These are phyloP conservation scores for Pangasianodon hypophthalmus DNA, from an alignment of 2,113 vertebrate species.

Conservation along the genomic window DNA sequence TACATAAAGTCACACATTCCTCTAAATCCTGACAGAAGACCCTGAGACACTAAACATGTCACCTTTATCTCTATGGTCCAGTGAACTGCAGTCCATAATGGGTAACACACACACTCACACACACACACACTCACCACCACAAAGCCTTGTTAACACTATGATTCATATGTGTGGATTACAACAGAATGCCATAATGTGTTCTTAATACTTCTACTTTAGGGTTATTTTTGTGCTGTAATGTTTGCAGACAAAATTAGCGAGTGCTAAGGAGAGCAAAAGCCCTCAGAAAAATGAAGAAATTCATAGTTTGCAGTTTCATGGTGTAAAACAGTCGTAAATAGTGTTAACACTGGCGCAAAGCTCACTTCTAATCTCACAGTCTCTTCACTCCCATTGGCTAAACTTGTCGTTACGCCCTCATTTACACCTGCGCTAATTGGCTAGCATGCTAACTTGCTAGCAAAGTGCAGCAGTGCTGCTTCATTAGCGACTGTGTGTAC, in stretches of 20 bases:
- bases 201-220: background rate
- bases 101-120: background rate
- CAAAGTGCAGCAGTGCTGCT: background rate
- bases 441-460: background rate
- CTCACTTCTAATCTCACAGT: background rate
- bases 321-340: background rate
- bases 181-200: background rate
- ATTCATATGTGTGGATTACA: background rate
- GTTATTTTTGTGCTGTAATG: background rate
- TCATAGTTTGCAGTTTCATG: background rate
- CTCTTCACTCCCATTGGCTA: background rate
- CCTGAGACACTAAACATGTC: background rate
- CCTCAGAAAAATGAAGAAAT: background rate
- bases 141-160: background rate
- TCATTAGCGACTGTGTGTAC: background rate
- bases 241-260: background rate
- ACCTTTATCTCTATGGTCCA: background rate
- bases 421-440: background rate
- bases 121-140: background rate
- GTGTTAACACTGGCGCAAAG: background rate
- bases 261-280: background rate
- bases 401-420: background rate
- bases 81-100: background rate
- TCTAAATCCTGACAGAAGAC: background rate
- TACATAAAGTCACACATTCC: background rate